These are phyloP conservation scores for Limenitis camilla DNA, from an alignment of 2,888 invertebrate genomes.

Conservation along the genomic window DNA sequence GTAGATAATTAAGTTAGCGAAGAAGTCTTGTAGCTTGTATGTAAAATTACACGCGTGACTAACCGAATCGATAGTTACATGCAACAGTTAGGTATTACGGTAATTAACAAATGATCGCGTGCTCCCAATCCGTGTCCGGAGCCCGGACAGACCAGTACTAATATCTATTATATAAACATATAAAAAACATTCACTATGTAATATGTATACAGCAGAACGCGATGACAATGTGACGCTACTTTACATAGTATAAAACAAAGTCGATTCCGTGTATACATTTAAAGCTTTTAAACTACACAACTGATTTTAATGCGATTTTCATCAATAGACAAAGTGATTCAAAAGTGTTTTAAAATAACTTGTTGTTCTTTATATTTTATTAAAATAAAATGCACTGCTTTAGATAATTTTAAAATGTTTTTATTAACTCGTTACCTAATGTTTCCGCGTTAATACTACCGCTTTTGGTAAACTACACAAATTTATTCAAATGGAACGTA, in stretches of 20 bases:
- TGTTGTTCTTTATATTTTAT: too few species aligned
- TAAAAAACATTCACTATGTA: background rate
- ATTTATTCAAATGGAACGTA: background rate
- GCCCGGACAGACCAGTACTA: constrained; percentile 22
- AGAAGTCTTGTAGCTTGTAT: constrained; percentile 10
- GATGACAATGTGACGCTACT: too few species aligned
- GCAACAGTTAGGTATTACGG: constrained; percentile 57
- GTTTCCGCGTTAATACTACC: constrained; percentile 6
- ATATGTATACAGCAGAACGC: too few species aligned
- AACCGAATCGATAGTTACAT: constrained; percentile 30
- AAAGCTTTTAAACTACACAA: too few species aligned
- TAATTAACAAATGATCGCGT: constrained; percentile 45
- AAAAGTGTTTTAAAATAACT: too few species aligned
- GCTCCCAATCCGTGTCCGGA: constrained; percentile 38
- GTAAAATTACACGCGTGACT: constrained; percentile 15
- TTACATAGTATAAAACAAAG: too few species aligned
- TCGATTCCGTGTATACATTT: too few species aligned
- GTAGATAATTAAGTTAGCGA: constrained; percentile 5
- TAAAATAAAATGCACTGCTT: too few species aligned
- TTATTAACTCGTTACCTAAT: background rate
- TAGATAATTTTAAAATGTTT: background rate
- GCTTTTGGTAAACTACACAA: constrained; percentile 4
- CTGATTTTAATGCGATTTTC: too few species aligned
- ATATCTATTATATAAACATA: constrained; percentile 13
- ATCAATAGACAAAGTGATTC: too few species aligned